Evolutionary conservation across 1,140 invertebrate species (phyloP).

Genomic region (Drosophila ficusphila): DNA sequence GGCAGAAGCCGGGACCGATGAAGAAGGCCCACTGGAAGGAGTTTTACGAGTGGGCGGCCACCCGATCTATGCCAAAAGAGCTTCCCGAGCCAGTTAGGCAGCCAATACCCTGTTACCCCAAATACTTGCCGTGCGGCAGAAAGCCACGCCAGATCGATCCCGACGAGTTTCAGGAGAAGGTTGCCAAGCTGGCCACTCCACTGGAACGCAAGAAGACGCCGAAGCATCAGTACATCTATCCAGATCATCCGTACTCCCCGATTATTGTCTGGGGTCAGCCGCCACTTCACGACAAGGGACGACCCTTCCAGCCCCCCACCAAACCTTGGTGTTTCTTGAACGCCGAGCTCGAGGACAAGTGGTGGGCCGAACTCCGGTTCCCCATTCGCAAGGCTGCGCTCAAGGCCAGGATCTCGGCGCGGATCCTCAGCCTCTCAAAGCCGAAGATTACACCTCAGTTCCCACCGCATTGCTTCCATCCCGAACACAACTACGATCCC

Average conservation of each 20-base stretch:
- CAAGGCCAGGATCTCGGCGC: slow-evolving; percentile 46
- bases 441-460: slow-evolving; percentile 55
- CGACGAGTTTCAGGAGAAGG: background rate
- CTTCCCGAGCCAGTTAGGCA: background rate
- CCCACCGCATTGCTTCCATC: slow-evolving; percentile 65
- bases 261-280: slow-evolving; percentile 63
- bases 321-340: slow-evolving; percentile 64
- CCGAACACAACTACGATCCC: slow-evolving; percentile 6
- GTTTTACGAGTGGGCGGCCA: slow-evolving; percentile 45
- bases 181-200: slow-evolving; percentile 31
- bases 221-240: slow-evolving; percentile 32
- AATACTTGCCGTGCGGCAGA: slow-evolving; percentile 47
- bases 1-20: slow-evolving; percentile 75
- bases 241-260: slow-evolving; percentile 43
- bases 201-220: slow-evolving; percentile 46
- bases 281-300: slow-evolving; percentile 54
- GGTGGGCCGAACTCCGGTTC: slow-evolving; percentile 64
- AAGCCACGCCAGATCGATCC: slow-evolving; percentile 2
- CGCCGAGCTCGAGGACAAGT: slow-evolving; percentile 56
- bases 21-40: slow-evolving; percentile 49
- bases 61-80: slow-evolving; percentile 31
- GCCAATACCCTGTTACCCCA: slow-evolving; percentile 33
- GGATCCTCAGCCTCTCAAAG: slow-evolving; percentile 58
- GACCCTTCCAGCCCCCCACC: slow-evolving; percentile 44
- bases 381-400: slow-evolving; percentile 52